Percentiles rank a stretch among this genome's conserved stretches.
Evolutionary conservation across 2,888 invertebrate species (phyloP).

Genomic region (Philhelius pedissequus): DNA sequence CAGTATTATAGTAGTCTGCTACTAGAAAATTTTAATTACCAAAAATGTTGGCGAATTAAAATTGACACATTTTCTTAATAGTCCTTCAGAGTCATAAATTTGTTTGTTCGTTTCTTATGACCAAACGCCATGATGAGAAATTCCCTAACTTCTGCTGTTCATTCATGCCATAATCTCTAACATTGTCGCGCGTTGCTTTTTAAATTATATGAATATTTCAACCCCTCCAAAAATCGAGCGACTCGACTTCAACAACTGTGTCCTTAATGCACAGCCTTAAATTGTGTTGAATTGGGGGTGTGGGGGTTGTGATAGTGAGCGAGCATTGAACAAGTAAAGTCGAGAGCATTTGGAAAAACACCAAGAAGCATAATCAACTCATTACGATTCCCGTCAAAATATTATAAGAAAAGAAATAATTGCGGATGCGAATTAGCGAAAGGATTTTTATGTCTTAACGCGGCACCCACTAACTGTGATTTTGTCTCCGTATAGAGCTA

Average conservation of each 20-base stretch:
- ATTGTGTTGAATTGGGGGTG: background rate
- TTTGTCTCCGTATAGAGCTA: conserved; percentile 45
- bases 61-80: conserved; percentile 69
- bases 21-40: conserved; percentile 62
- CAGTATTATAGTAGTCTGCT: background rate
- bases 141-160: conserved; percentile 43
- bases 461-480: conserved; percentile 8
- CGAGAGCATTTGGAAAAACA: conserved; percentile 45
- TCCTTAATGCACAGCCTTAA: conserved; percentile 45
- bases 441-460: conserved; percentile 66
- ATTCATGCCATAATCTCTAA: conserved; percentile 48
- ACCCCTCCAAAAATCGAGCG: conserved; percentile 36
- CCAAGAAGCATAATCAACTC: conserved; percentile 69
- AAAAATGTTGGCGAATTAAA: conserved; percentile 63
- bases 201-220: conserved; percentile 41
- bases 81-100: conserved; percentile 63
- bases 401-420: conserved; percentile 69
- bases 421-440: conserved; percentile 66
- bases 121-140: conserved; percentile 30
- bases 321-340: no score
- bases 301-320: background rate
- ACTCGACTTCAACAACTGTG: conserved; percentile 60
- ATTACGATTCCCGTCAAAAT: conserved; percentile 70
- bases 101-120: conserved; percentile 57
- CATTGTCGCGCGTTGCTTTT: conserved; percentile 49